These are phyloP conservation scores for Stomorhina lunata DNA, from an alignment of 2,888 invertebrate species.

Conservation along the genomic window DNA sequence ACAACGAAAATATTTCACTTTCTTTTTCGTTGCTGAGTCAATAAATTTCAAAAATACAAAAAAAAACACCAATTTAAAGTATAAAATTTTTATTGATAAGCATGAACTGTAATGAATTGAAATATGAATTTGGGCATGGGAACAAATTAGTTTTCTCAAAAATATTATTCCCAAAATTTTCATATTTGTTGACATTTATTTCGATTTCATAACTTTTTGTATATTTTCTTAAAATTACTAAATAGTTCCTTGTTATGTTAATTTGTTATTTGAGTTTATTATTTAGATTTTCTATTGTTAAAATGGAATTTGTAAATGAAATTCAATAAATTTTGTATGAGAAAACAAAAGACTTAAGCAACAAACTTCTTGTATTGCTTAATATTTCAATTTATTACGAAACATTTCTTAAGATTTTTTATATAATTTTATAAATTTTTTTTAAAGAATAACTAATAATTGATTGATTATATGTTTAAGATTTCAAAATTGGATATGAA, in stretches of 20 bases:
- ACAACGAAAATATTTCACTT: not conserved
- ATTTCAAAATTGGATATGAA: not conserved
- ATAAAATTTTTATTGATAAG: constrained; percentile 7
- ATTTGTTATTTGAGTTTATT: not conserved
- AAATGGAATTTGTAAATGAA: not conserved
- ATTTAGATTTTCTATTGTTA: not conserved
- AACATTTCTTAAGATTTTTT: not conserved
- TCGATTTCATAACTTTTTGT: not conserved
- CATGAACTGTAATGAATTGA: not conserved
- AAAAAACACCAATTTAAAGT: not conserved
- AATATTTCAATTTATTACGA: not conserved
- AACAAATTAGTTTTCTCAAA: too few species aligned
- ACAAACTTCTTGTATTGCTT: not conserved
- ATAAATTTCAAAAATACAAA: not conserved
- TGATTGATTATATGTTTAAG: constrained; percentile 2
- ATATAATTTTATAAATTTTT: not conserved
- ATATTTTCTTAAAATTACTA: not conserved
- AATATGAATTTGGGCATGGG: not conserved
- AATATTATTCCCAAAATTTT: too few species aligned
- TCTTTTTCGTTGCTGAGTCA: constrained; percentile 12
- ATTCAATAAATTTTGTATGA: not conserved
- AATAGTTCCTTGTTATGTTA: constrained; percentile 16
- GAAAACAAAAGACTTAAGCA: not conserved
- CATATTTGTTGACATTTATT: too few species aligned
- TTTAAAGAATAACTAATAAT: not conserved